phyloP scores from a whole-genome alignment of 2,797 vertebrate species.

The Pangasius djambal region DNA sequence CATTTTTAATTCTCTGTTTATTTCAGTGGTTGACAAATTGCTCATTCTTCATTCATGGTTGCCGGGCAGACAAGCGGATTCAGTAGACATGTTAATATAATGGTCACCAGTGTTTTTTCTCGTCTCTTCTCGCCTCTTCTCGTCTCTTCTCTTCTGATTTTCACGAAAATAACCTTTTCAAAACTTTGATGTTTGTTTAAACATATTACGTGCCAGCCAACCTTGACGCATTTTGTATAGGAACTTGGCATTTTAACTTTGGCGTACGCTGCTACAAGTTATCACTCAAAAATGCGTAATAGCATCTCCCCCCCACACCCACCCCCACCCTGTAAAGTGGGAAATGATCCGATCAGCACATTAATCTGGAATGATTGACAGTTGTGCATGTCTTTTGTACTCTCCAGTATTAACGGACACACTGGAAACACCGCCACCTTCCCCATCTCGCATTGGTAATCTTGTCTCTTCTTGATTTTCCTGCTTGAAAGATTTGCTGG shows the following conservation, averaged over 20 bases:
- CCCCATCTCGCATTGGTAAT: background rate
- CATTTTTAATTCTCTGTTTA: conserved; percentile 13
- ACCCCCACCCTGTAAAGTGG: no score
- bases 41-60: background rate
- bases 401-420: background rate
- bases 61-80: background rate
- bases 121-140: no score
- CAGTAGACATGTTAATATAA: background rate
- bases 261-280: no score
- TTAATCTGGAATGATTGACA: background rate
- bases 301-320: fast-evolving
- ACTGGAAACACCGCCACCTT: background rate
- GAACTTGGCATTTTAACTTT: background rate
- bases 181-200: background rate
- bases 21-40: background rate
- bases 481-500: background rate
- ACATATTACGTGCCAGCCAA: background rate
- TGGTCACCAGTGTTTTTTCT: background rate
- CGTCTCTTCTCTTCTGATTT: no score
- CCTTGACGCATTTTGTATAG: background rate
- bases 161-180: background rate
- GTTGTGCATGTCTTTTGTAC: background rate
- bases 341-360: background rate
- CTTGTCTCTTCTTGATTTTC: background rate
- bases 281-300: background rate